Evolutionary conservation across 2,797 vertebrate species (phyloP).

Genomic region (Babyrousa celebensis): DNA sequence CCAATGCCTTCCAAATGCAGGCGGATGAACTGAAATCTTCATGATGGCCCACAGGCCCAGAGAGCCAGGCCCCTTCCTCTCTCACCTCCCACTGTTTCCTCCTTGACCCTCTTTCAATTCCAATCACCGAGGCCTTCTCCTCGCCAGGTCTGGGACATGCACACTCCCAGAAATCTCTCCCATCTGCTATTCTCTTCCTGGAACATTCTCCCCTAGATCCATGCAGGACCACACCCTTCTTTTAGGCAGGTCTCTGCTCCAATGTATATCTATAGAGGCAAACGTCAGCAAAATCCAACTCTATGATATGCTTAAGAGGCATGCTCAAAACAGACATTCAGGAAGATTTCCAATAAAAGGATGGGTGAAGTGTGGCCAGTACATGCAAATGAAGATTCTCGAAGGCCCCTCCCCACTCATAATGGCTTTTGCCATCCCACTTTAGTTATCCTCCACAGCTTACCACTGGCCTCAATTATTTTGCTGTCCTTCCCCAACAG

Average conservation of each 20-base stretch:
- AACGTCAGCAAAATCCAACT: background rate
- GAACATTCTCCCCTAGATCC: background rate
- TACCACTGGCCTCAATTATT: background rate
- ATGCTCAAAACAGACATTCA: background rate
- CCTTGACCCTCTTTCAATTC: too few species aligned
- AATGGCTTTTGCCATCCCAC: background rate
- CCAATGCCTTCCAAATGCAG: accelerated
- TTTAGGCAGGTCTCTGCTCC: background rate
- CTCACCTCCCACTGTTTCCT: background rate
- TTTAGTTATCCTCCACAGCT: background rate
- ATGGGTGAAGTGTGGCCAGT: background rate
- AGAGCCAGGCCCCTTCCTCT: background rate
- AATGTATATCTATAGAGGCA: background rate
- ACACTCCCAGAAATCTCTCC: background rate
- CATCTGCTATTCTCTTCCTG: background rate
- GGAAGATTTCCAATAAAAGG: background rate
- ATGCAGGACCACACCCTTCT: background rate
- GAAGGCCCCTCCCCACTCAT: background rate
- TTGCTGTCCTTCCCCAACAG: accelerated
- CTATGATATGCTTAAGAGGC: accelerated
- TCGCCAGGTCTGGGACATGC: background rate
- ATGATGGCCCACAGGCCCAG: accelerated
- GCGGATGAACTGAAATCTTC: background rate
- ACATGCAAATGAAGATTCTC: background rate
- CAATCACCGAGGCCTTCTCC: background rate